Evolutionary conservation across 2,797 vertebrate genomes (phyloP).

Genomic region (Ceyx erithaca): DNA sequence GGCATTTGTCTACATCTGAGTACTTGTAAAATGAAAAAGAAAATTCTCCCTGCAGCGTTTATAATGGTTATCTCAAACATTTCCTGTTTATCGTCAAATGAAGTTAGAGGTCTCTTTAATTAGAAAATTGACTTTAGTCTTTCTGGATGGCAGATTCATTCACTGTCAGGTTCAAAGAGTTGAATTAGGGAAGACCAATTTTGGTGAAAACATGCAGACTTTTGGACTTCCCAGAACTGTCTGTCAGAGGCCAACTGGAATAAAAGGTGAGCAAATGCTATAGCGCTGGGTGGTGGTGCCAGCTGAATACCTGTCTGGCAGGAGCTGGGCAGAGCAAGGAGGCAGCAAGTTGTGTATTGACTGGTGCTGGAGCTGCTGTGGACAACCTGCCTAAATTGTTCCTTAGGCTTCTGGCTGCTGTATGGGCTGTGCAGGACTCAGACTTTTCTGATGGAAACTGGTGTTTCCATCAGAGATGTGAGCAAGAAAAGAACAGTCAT

Average conservation of each 20-base stretch:
- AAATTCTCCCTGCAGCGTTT: not conserved
- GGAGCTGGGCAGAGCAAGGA: not conserved
- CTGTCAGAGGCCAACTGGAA: not conserved
- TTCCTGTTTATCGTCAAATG: conserved; percentile 55
- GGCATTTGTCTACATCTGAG: not conserved
- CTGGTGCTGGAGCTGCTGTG: not conserved
- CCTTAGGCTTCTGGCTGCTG: fast-evolving
- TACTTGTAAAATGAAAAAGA: not conserved
- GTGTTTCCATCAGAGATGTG: not conserved
- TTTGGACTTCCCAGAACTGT: not conserved
- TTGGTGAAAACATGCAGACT: not conserved
- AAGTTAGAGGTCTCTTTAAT: conserved; percentile 12
- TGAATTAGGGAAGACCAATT: not conserved
- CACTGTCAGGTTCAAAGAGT: not conserved
- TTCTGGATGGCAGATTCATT: not conserved
- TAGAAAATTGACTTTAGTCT: not conserved
- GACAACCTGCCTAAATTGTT: not conserved
- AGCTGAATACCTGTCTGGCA: not conserved
- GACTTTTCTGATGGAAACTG: too few species aligned
- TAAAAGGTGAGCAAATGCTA: fast-evolving
- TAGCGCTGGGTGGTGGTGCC: fast-evolving
- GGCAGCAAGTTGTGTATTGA: not conserved
- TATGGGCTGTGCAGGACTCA: fast-evolving
- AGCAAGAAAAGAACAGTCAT: not conserved
- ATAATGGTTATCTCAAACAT: not conserved